Percentiles rank a stretch among this genome's conserved stretches.
phyloP scores from a whole-genome alignment of 1,140 invertebrate genomes.

The Orius laevigatus region DNA sequence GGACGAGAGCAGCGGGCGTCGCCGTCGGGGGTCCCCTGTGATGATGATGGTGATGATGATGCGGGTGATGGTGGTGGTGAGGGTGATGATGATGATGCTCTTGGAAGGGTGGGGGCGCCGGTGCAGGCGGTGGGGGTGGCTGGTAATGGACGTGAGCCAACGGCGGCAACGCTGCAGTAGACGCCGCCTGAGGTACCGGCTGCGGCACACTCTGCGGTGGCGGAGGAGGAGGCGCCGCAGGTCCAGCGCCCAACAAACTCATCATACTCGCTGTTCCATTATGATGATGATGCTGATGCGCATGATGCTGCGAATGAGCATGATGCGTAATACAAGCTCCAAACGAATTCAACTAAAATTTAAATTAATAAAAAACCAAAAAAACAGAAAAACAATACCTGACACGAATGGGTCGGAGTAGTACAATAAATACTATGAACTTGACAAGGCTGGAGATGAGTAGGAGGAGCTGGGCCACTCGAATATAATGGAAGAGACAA shows the following conservation, averaged over 20 bases:
- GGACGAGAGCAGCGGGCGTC: slow-evolving; percentile 18
- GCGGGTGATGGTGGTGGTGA: slow-evolving; percentile 26
- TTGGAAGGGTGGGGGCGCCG: slow-evolving; percentile 5
- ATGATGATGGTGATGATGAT: slow-evolving; percentile 36
- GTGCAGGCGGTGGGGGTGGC: neutral
- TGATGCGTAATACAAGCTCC: slow-evolving; percentile 10
- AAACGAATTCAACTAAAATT: slow-evolving; percentile 14
- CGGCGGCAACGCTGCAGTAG: neutral
- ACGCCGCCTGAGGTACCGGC: slow-evolving; percentile 23
- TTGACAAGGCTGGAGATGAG: slow-evolving; percentile 32
- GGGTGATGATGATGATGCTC: slow-evolving; percentile 27
- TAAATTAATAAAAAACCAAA: neutral
- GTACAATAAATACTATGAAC: slow-evolving; percentile 29
- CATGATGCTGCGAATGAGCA: neutral
- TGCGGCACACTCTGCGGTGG: slow-evolving; percentile 28
- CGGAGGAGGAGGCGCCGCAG: slow-evolving; percentile 27
- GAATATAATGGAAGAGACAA: slow-evolving; percentile 37
- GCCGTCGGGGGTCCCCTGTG: slow-evolving; percentile 20
- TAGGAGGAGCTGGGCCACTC: slow-evolving; percentile 26
- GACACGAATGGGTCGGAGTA: slow-evolving; percentile 24
- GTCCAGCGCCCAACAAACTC: neutral
- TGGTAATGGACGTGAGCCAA: slow-evolving; percentile 9
- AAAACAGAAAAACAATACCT: slow-evolving; percentile 17
- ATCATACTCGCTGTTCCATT: neutral
- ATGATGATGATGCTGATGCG: slow-evolving; percentile 11